phyloP scores from a whole-genome alignment of 2,797 vertebrate species.

The Agapornis canus region DNA sequence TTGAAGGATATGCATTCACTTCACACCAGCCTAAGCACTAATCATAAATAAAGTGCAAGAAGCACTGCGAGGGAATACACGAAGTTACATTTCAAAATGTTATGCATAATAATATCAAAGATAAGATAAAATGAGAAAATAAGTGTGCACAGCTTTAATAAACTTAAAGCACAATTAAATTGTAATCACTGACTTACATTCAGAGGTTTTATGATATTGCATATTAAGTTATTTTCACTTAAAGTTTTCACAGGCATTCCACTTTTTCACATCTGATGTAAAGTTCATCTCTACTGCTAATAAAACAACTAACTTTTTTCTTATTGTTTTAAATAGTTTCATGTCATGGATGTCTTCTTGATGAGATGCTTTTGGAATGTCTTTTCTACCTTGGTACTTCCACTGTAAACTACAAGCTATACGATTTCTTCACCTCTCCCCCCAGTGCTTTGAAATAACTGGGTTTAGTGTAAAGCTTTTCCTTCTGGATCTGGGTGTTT shows the following conservation, averaged over 20 bases:
- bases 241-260: conserved; percentile 70
- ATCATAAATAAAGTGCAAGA: conserved; percentile 76
- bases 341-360: conserved; percentile 72
- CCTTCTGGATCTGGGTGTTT: conserved; percentile 62
- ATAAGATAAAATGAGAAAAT: conserved; percentile 72
- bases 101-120: conserved; percentile 74
- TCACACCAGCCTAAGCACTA: conserved; percentile 74
- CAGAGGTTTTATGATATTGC: conserved; percentile 51
- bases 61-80: conserved; percentile 70
- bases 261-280: conserved; percentile 67
- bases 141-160: conserved; percentile 72
- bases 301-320: conserved; percentile 76
- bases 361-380: conserved; percentile 75
- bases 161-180: conserved; percentile 73
- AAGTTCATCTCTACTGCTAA: conserved; percentile 74
- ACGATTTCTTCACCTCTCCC: conserved; percentile 65
- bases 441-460: conserved; percentile 55
- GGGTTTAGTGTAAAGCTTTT: conserved; percentile 65
- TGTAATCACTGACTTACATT: conserved; percentile 70
- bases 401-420: conserved; percentile 74
- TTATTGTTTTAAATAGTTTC: conserved; percentile 79
- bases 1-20: conserved; percentile 80
- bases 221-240: conserved; percentile 71
- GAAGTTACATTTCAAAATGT: conserved; percentile 69
- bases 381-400: conserved; percentile 72